Evolutionary conservation across 1,140 invertebrate species (phyloP).

Genomic region (Contarinia nasturtii): DNA sequence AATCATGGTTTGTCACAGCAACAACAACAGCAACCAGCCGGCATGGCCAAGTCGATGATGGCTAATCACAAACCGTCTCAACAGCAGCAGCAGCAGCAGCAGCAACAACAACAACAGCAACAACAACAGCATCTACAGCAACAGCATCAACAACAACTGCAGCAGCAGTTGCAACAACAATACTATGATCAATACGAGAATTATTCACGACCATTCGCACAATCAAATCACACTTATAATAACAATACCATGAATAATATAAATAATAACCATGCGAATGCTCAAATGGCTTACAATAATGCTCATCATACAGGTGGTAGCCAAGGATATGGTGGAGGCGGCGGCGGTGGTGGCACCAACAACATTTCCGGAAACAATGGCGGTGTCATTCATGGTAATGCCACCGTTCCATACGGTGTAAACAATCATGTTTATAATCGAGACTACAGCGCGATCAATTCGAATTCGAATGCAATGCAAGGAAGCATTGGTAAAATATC

Average conservation of each 20-base stretch:
- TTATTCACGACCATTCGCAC: slow-evolving; percentile 2
- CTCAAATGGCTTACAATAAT: slow-evolving; percentile 8
- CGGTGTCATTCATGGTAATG: slow-evolving; percentile 14
- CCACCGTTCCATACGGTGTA: neutral
- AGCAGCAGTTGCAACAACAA: neutral
- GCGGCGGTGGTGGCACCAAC: slow-evolving; percentile 10
- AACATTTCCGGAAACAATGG: slow-evolving; percentile 4
- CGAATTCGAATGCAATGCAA: neutral
- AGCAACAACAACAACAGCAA: slow-evolving; percentile 1
- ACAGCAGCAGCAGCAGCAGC: slow-evolving; percentile 9
- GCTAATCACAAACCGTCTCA: neutral
- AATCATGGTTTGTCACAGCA: too few relatives aligned
- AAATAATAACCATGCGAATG: slow-evolving; percentile 7
- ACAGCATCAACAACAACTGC: slow-evolving; percentile 1
- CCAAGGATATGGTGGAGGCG: slow-evolving; percentile 14
- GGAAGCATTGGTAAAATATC: slow-evolving; percentile 45
- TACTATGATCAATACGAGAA: slow-evolving; percentile 1
- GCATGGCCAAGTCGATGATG: too few relatives aligned
- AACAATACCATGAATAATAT: slow-evolving; percentile 4
- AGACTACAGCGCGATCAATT: neutral
- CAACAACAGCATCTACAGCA: neutral
- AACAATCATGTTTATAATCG: neutral
- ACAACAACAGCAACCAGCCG: neutral
- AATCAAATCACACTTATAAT: slow-evolving; percentile 8
- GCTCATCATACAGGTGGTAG: slow-evolving; percentile 7